phyloP scores from a whole-genome alignment of 1,140 invertebrate genomes.

The Drosophila nigrodunni region DNA sequence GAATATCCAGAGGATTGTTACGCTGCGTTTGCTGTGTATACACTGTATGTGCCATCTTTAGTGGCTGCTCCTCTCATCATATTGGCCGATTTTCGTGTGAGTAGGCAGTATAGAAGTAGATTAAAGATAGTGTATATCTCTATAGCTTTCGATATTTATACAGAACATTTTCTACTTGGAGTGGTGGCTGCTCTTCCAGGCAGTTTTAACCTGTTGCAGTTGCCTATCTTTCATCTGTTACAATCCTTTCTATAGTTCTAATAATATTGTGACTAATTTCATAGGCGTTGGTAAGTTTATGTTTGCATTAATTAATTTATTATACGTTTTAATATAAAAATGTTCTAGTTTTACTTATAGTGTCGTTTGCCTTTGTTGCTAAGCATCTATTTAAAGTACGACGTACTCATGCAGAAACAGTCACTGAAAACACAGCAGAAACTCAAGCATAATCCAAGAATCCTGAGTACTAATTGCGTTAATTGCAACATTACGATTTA shows the following conservation, averaged over 20 bases:
- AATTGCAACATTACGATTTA: background rate
- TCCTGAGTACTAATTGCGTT: background rate
- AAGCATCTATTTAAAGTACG: conserved; percentile 13
- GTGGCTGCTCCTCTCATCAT: conserved; percentile 20
- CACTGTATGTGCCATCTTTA: conserved; percentile 12
- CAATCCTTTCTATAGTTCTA: conserved; percentile 11
- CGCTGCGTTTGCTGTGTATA: conserved; percentile 7
- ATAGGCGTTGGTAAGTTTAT: conserved; percentile 12
- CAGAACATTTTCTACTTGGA: conserved; percentile 35
- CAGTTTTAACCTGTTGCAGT: background rate
- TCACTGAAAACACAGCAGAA: background rate
- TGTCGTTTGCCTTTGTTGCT: conserved; percentile 1
- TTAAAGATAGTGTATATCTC: too few relatives aligned
- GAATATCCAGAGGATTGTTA: conserved; percentile 20
- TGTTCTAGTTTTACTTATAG: background rate
- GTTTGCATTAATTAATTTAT: too few relatives aligned
- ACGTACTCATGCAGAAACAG: background rate
- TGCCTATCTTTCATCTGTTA: conserved; percentile 25
- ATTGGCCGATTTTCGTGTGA: conserved; percentile 23
- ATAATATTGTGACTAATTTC: background rate
- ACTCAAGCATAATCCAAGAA: background rate
- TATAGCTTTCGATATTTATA: too few relatives aligned
- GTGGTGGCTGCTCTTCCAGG: conserved; percentile 37
- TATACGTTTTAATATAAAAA: background rate
- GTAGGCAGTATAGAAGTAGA: background rate